Evolutionary conservation across 2,797 vertebrate species (phyloP), one percentile per base, ranked within the genome.

Genomic region (Clarias laeviceps): DNA sequence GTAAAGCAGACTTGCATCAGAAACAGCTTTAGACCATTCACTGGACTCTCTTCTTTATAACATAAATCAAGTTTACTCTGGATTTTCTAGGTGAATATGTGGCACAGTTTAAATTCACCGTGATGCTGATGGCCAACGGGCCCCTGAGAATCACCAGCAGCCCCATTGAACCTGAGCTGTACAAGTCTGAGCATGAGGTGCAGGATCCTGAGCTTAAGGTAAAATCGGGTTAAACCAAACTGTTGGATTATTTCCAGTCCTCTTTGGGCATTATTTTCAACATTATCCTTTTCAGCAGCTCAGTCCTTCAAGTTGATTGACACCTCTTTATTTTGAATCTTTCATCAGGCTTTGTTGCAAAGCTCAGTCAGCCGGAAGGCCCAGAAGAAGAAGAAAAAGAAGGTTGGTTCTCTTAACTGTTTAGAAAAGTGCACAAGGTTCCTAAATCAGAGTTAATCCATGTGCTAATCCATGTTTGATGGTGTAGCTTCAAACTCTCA

Each of bases 331-430:
- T 82, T 15, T 72, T 18, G 57, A 74, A 6, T 4, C 7, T 29
- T 61, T 80, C 40, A 79, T 5, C 62, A 99, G 98, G 96, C 97
- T 90, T 96, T 99, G 87, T 96, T 99, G 90, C 97, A 99, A 87
- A 99, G 97, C 94, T 99, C 98, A 56, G 96, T 97, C 88, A 99
- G 98, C 93, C 94, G 97, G 74, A 99, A 98, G 95, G 96, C 97
- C 50, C 98, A 99, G 92, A 99, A 99, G 95, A 99, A 98, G 94
- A 99, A 99, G 96, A 99, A 99, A 96, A 99, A 99, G 96, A 99
- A 99, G 98, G 98, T 99, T 87, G 78, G 73, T 90, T 56, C 17
- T 45, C 11, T 73, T 34, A 0, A 3, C 20, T 20, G 17, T 24
- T 78, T 37, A 1, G 32, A 78, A 78, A 61, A 4, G 9, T 61